These are phyloP conservation scores for Ennomos fuscantarius DNA, from an alignment of 2,888 invertebrate species.

Conservation along the genomic window DNA sequence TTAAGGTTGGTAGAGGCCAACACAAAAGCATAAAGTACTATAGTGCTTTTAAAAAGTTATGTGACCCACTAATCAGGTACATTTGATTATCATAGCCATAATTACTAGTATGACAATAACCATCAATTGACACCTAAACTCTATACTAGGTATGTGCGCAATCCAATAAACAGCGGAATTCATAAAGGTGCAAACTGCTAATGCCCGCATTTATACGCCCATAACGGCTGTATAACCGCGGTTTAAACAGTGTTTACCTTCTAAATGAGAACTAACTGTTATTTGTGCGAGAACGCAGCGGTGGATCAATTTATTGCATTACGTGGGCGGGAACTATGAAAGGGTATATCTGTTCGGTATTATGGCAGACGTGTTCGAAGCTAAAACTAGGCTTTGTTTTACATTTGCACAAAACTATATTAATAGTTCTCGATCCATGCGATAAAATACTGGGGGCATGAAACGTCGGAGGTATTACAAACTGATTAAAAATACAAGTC, in stretches of 20 bases:
- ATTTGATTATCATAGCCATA: no score
- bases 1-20: no score
- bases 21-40: no score
- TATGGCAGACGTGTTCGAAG: slow-evolving; percentile 7
- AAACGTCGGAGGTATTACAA: no score
- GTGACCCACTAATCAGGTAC: no score
- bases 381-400: neutral
- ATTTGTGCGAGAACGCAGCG: slow-evolving; percentile 67
- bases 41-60: no score
- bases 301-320: slow-evolving; percentile 64
- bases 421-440: no score
- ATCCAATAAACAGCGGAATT: slow-evolving; percentile 30
- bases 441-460: no score
- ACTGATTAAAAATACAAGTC: no score
- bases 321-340: slow-evolving; percentile 46
- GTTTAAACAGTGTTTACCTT: slow-evolving; percentile 63
- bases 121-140: slow-evolving; percentile 10
- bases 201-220: slow-evolving; percentile 60
- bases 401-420: neutral
- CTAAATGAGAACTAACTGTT: slow-evolving; percentile 75
- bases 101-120: no score
- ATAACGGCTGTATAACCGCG: slow-evolving; percentile 62
- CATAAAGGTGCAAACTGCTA: slow-evolving; percentile 57
- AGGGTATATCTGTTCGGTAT: slow-evolving; percentile 21
- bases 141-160: slow-evolving; percentile 6